These are phyloP conservation scores for Diaphora mendica DNA, from an alignment of 2,888 invertebrate genomes.

Conservation along the genomic window DNA sequence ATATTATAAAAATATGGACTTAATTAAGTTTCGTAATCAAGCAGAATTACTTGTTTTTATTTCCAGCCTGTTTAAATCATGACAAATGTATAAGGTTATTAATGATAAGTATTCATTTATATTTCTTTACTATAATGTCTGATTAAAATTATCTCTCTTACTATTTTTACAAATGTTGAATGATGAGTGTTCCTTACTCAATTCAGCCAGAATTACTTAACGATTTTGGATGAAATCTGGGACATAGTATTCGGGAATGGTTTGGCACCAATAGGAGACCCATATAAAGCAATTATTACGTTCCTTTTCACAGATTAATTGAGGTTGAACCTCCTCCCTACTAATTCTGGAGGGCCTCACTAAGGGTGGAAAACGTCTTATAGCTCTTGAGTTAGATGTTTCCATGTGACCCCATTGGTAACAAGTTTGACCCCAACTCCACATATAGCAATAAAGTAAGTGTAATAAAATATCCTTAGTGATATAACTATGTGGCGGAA, in stretches of 20 bases:
- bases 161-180: neutral
- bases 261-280: neutral
- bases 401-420: too few relatives aligned
- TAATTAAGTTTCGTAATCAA: neutral
- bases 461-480: neutral
- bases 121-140: neutral
- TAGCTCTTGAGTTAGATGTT: too few relatives aligned
- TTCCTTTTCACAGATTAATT: neutral
- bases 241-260: neutral
- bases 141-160: neutral
- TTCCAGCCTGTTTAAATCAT: neutral
- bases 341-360: neutral
- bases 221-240: neutral
- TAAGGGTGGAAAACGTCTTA: neutral
- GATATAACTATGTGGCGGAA: neutral
- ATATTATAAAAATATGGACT: neutral
- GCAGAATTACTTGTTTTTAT: neutral
- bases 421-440: neutral
- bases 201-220: neutral
- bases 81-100: neutral
- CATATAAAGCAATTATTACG: neutral
- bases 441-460: neutral
- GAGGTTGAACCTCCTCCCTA: neutral
- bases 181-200: neutral
- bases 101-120: neutral